Percentiles rank a stretch among this genome's conserved stretches.
Evolutionary conservation across 2,888 invertebrate genomes (phyloP).

Genomic region (Plusia festucae): DNA sequence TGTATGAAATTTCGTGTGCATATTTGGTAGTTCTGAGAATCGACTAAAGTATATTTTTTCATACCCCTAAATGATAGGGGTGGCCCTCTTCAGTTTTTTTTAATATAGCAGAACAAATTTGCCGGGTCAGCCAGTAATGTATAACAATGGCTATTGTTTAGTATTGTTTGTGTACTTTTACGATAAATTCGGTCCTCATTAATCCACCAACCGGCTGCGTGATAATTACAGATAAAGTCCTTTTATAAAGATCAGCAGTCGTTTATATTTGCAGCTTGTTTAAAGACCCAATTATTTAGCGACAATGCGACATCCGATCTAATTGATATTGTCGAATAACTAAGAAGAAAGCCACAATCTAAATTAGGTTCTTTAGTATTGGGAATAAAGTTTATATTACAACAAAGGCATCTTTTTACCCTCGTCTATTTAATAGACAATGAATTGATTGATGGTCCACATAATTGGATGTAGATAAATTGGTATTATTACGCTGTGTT

Average conservation of each 20-base stretch:
- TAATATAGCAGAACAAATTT: too few species aligned
- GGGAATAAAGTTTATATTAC: conserved; percentile 34
- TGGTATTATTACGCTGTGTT: conserved; percentile 12
- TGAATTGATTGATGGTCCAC: conserved; percentile 59
- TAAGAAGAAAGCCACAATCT: conserved; percentile 23
- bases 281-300: conserved; percentile 34
- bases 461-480: conserved; percentile 54
- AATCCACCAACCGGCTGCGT: neutral
- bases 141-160: too few species aligned
- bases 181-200: too few species aligned
- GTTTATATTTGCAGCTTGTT: conserved; percentile 15
- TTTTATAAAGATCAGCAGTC: neutral
- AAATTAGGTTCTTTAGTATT: conserved; percentile 27
- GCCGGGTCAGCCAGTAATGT: too few species aligned
- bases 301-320: conserved; percentile 34
- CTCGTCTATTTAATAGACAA: conserved; percentile 39
- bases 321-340: conserved; percentile 41
- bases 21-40: too few species aligned
- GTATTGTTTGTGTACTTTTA: too few species aligned
- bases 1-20: too few species aligned
- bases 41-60: too few species aligned
- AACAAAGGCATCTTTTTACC: conserved; percentile 25
- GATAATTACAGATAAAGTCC: neutral
- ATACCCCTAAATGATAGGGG: too few species aligned
- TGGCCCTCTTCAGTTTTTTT: too few species aligned